Evolutionary conservation across 2,113 vertebrate genomes (phyloP), one percentile per base, ranked within the genome.

Genomic region (Tinamus guttatus): DNA sequence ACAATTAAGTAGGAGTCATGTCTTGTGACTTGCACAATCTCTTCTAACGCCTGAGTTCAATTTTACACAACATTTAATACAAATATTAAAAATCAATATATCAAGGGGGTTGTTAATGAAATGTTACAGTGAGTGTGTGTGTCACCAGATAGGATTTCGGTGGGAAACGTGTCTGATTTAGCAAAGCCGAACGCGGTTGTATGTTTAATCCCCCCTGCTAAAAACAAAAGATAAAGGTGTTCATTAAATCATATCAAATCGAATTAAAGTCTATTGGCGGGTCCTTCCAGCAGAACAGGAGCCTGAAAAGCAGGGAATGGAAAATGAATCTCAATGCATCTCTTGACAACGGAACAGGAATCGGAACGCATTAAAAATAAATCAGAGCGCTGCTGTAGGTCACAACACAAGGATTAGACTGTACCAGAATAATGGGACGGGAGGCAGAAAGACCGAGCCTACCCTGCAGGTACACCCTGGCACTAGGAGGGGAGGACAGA

Each of bases 61-160:
- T 97, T 97, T 98, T 98, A 98, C 96, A 97, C 96, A 97, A 97
- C 98, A 98, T 98, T 97, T 97, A 98, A 97, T 97, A 97, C 95
- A 93, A 97, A 98, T 97, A 98, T 98, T 98, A 97, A 98, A 98
- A 98, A 98, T 98, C 98, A 97, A 98, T 98, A 98, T 96, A 97
- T 97, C 96, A 96, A 95, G 94, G 88, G 96, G 97, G 96, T 96
- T 96, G 97, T 95, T 95, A 96, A 98, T 97, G 96, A 98, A 96
- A 97, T 91, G 30, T 90, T 97, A 96, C 96, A 95, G 94, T 95
- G 89, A 52, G 75, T 81, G 93, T 95, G 83, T 93, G 83, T 93
- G 93, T 93, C 95, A 96, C 60, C 27, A 95, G 96, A 97, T 96
- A 91, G 94, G 82, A 94, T 95, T 97, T 95, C 86, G 88, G 93